Evolutionary conservation across 2,113 vertebrate genomes (phyloP).

Genomic region (Gallinago media): DNA sequence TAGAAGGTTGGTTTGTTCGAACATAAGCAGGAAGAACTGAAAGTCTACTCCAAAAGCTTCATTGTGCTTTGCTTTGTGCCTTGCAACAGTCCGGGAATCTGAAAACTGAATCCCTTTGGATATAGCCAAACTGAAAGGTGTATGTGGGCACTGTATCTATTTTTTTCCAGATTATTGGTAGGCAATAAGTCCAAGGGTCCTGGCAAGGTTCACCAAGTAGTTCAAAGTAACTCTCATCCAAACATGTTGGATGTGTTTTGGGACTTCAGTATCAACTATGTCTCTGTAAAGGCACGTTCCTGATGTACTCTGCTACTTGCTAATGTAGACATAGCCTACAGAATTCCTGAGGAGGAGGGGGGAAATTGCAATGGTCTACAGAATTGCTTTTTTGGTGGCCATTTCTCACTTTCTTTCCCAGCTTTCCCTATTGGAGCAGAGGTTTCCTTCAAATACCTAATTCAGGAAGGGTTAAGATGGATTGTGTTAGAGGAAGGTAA

Average conservation of each 20-base stretch:
- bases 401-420: background rate
- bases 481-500: background rate
- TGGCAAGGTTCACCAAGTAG: background rate
- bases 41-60: background rate
- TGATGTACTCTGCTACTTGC: background rate
- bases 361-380: background rate
- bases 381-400: background rate
- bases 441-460: background rate
- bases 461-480: background rate
- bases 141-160: accelerated
- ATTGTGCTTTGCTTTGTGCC: background rate
- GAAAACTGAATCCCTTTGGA: background rate
- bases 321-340: background rate
- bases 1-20: background rate
- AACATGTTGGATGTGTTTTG: background rate
- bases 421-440: background rate
- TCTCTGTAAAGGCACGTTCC: background rate
- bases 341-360: accelerated
- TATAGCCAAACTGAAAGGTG: background rate
- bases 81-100: background rate
- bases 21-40: background rate
- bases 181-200: background rate
- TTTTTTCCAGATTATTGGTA: accelerated
- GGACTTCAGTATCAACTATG: accelerated
- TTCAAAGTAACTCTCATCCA: background rate